phyloP scores from a whole-genome alignment of 2,797 vertebrate genomes.

The Phrynocephalus vlangalii region DNA sequence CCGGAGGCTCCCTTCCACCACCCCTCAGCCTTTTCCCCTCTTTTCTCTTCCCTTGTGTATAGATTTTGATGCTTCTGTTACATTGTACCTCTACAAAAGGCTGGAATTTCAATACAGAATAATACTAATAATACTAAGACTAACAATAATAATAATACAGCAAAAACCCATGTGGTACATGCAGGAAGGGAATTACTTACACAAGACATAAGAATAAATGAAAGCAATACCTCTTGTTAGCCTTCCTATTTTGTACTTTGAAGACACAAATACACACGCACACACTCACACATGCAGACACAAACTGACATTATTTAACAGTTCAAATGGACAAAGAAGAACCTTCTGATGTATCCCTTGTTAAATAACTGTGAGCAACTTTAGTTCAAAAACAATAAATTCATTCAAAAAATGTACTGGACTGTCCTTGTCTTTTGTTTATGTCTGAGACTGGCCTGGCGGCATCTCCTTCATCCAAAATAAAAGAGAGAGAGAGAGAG shows the following conservation, averaged over 20 bases:
- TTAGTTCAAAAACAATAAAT: constrained; percentile 96
- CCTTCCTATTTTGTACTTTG: constrained; percentile 90
- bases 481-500: no score
- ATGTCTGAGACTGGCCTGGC: constrained; percentile 32
- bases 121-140: constrained; percentile 70
- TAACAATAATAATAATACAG: constrained; percentile 55
- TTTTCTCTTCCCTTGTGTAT: constrained; percentile 80
- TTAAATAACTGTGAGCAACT: constrained; percentile 96
- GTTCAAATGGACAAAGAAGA: constrained; percentile 84
- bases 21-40: constrained; percentile 68
- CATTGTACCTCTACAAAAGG: constrained; percentile 84
- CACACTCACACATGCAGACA: constrained; percentile 75
- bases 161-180: constrained; percentile 74
- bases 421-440: constrained; percentile 70
- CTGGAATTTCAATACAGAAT: constrained; percentile 75
- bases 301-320: constrained; percentile 85
- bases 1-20: constrained; percentile 76
- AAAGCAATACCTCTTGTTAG: constrained; percentile 95
- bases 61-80: constrained; percentile 89
- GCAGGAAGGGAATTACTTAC: constrained; percentile 79
- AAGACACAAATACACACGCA: constrained; percentile 75
- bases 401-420: constrained; percentile 87
- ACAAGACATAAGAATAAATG: constrained; percentile 90
- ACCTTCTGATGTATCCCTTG: constrained; percentile 87
- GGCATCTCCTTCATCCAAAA: background rate